phyloP scores from a whole-genome alignment of 1,140 invertebrate species.

The Hermetia illucens region DNA sequence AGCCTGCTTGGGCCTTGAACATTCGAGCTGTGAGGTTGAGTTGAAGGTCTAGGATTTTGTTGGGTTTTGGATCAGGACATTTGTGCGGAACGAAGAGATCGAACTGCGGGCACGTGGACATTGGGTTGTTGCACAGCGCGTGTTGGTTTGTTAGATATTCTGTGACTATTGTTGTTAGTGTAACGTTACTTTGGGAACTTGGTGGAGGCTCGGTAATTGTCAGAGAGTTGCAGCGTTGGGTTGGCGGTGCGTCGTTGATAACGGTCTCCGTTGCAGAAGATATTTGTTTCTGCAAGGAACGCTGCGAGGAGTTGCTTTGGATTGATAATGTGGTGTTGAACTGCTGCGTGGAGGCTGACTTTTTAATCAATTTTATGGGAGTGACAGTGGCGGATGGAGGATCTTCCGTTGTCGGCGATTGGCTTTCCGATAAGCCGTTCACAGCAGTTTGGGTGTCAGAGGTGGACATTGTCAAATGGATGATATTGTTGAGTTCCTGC shows the following conservation, averaged over 20 bases:
- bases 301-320: slow-evolving; percentile 21
- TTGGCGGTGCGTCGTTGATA: slow-evolving; percentile 14
- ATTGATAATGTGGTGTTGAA: slow-evolving; percentile 16
- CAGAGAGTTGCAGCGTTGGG: too few species aligned
- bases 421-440: too few species aligned
- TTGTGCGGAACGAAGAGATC: slow-evolving; percentile 82
- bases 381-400: slow-evolving; percentile 10
- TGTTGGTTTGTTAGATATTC: slow-evolving; percentile 94
- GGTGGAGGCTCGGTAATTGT: slow-evolving; percentile 8
- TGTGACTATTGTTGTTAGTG: slow-evolving; percentile 84
- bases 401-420: slow-evolving; percentile 1
- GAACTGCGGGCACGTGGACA: slow-evolving; percentile 82
- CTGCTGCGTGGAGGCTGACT: neutral
- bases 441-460: too few species aligned
- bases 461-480: slow-evolving; percentile 8
- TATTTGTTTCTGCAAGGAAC: slow-evolving; percentile 57
- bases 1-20: slow-evolving; percentile 38
- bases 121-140: slow-evolving; percentile 82
- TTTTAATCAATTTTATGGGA: slow-evolving; percentile 17
- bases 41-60: slow-evolving; percentile 46
- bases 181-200: slow-evolving; percentile 37
- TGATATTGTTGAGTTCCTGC: slow-evolving; percentile 24
- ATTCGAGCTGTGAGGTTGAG: slow-evolving; percentile 53
- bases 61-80: slow-evolving; percentile 75
- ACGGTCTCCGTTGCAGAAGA: slow-evolving; percentile 19